Evolutionary conservation across 2,888 invertebrate species (phyloP).

Genomic region (Leucophora obtusa): DNA sequence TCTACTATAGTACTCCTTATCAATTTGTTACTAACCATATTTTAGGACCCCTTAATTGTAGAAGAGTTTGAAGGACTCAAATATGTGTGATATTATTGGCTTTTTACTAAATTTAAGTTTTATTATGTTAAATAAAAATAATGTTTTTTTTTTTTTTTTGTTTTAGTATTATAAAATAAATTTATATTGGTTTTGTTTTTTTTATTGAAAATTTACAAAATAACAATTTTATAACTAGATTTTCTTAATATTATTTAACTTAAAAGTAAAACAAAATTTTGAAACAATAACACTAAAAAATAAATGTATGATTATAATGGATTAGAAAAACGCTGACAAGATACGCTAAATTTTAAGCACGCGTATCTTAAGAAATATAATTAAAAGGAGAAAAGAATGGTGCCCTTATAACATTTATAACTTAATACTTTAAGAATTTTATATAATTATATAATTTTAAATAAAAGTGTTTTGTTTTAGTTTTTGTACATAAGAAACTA

Average conservation of each 20-base stretch:
- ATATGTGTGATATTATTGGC: conserved; percentile 11
- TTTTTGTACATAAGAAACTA: background rate
- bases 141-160: background rate
- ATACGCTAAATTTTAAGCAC: background rate
- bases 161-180: background rate
- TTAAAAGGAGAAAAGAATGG: background rate
- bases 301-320: background rate
- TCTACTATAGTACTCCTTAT: background rate
- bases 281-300: conserved; percentile 2
- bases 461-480: background rate
- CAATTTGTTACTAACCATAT: conserved; percentile 25
- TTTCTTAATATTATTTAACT: conserved; percentile 22
- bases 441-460: background rate
- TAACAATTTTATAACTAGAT: conserved; percentile 24
- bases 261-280: conserved; percentile 24
- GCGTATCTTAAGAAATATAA: background rate
- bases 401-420: background rate
- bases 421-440: background rate
- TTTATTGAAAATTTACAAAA: conserved; percentile 33
- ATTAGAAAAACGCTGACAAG: background rate
- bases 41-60: conserved; percentile 14
- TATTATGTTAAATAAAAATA: background rate
- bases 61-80: conserved; percentile 1
- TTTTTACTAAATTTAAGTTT: conserved; percentile 15
- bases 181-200: conserved; percentile 28